Base-by-base conservation (phyloP, 2,888 invertebrate genomes). In the Mythimna loreyi region DNA sequence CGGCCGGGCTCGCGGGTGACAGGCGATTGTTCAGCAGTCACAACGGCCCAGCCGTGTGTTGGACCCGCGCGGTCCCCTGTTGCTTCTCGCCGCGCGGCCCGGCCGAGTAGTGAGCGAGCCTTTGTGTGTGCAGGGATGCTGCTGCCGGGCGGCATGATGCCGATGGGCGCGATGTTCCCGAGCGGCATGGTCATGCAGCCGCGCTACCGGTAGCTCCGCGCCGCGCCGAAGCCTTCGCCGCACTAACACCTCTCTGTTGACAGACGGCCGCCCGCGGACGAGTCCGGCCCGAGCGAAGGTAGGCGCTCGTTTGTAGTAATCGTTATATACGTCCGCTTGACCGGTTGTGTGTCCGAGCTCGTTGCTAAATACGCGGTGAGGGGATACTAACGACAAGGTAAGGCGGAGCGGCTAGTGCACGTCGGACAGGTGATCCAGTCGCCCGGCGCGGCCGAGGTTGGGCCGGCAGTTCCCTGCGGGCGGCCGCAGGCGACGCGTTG, bases 151-250 rank as follows among this genome's bases (percentile, higher is more conserved):
- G 88, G 91, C 78, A 85, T 86, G 86, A 78, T 82, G 81, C 83
- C 77, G 83, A 82, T 84, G 81, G 80, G 78, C 68, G 93, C 96
- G 55, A 93, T 96, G 94, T 87, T 94, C 96, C 79, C 82, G 90
- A 92, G 79, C 88, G 94, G 96, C 67, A 93, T 96, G 95, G 96
- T 97, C 96, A 98, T 98, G 98, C 98, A 97, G 95, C 98, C 98
- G 85, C 97, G 98, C 94, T 98, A 97, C 97, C 98, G 98, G 97
- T 98, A 98, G 98, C 93, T 89, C 89, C 98, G 85, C 97, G 98
- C 94, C 98, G 98, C 92, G 89, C 53, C 16, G 40, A 40, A 40
- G 67, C 61, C 90, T 87, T 92, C 89, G 88, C 93, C 66, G 93
- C 80, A 67, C 49, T 72, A 60, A 80, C 50, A n/a, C 67, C 45